Evolutionary conservation across 1,140 invertebrate species (phyloP), one percentile per base, ranked within the genome.

Genomic region (Aphelinus atriplicis): DNA sequence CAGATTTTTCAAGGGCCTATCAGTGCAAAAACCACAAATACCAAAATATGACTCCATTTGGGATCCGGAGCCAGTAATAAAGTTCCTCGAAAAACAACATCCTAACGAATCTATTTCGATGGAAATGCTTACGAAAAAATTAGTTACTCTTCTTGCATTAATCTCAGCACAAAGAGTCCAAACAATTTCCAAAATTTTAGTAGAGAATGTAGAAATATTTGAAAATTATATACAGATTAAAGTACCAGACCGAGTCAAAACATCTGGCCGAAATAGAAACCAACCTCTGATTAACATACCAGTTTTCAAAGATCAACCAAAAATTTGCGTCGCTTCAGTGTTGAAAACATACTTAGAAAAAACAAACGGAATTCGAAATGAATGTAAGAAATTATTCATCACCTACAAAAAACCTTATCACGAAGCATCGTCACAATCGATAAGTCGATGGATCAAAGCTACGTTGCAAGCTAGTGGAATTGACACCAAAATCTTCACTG

Each of bases 31-130:
- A 64, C 83, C 81, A 9, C 2, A 67, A 7, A 51, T 1, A 51
- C 79, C 81, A 0, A 84, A 80, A 76, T 84, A 84, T 72, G 71
- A 62, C 7, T 60, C n/a, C 6, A 79, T 72, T 0, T 84, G 81
- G 82, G 79, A 84, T 61, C 76, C 79, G 5, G 50, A 75, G 47
- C n/a, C 77, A 6, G 80, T 83, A 4, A 75, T 85, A 67, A 45
- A 78, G 45, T 73, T 71, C 57, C 51, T 83, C 10, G 69, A 73
- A 53, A 61, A 58, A 70, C 70, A 70, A 42, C 42, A 77, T 62
- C 71, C 73, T 6, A 66, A 78, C 48, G 70, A 66, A 47, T 57
- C 56, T 3, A 3, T 57, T 3, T 5, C 3, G 3, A 5, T 62
- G 4, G 70, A 75, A 26, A n/a, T 70, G 6, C 75, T 63, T 65